phyloP scores from a whole-genome alignment of 2,113 vertebrate species.

The Xyrauchen texanus region DNA sequence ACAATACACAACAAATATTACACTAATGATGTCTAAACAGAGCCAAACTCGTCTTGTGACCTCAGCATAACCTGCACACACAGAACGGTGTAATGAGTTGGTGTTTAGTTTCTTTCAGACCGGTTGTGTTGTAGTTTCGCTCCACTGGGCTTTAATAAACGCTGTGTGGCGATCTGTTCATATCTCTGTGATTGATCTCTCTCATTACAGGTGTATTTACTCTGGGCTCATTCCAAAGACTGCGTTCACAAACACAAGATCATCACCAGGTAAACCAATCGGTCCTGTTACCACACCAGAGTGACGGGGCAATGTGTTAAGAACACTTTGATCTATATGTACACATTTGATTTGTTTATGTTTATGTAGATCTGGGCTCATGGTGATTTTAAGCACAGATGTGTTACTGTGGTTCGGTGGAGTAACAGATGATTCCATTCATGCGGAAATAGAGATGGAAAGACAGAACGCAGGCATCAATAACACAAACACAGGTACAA shows the following conservation, averaged over 20 bases:
- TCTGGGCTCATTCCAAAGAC: slow-evolving; percentile 87
- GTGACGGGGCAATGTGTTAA: too few species aligned
- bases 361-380: slow-evolving; percentile 81
- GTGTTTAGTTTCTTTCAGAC: too few species aligned
- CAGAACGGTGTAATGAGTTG: not conserved
- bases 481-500: not conserved
- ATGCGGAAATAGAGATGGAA: slow-evolving; percentile 77
- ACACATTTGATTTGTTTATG: not conserved
- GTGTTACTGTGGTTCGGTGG: slow-evolving; percentile 85
- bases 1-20: not conserved
- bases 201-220: slow-evolving; percentile 78
- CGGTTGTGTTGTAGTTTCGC: not conserved
- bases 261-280: slow-evolving; percentile 78
- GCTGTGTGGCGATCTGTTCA: not conserved
- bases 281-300: not conserved
- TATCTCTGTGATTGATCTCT: not conserved
- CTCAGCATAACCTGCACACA: not conserved
- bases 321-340: not conserved
- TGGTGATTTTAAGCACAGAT: slow-evolving; percentile 80
- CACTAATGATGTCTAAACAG: not conserved
- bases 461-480: not conserved
- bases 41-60: not conserved
- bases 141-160: not conserved
- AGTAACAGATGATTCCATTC: slow-evolving; percentile 83
- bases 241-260: slow-evolving; percentile 85